A percentile compares a stretch with the other conserved stretches of the same genome.
Conservation (phyloP, 2,113 vertebrate species). For the Cephalopholis sonnerati region DNA sequence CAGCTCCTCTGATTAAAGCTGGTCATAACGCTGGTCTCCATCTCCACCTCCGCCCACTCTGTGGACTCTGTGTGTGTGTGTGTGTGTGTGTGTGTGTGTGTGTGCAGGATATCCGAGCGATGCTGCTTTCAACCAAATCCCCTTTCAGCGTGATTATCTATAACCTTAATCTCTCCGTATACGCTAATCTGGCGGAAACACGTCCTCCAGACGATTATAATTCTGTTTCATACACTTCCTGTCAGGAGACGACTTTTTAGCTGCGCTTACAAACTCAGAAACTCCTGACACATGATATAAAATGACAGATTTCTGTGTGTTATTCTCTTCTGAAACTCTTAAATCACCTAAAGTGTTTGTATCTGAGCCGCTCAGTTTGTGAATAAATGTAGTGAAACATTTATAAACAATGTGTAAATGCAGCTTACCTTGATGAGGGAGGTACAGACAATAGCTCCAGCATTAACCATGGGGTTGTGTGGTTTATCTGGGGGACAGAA, state of each 20-base stretch:
- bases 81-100: background rate
- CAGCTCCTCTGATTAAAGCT: slow-evolving; percentile 28
- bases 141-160: slow-evolving; percentile 73
- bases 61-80: background rate
- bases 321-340: background rate
- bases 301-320: too few relatives aligned
- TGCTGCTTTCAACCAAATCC: slow-evolving; percentile 68
- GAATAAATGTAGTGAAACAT: background rate
- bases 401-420: background rate
- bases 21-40: slow-evolving; percentile 4
- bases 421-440: slow-evolving; percentile 97
- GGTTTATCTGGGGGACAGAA: slow-evolving; percentile 90
- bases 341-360: background rate
- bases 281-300: background rate
- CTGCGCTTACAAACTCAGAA: background rate
- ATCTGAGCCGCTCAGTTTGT: background rate
- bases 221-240: slow-evolving; percentile 22
- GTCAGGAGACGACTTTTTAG: background rate
- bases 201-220: slow-evolving; percentile 9
- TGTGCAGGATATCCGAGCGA: background rate
- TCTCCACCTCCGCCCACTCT: slow-evolving; percentile 16
- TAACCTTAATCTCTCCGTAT: slow-evolving; percentile 69
- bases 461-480: slow-evolving; percentile 99
- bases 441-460: slow-evolving; percentile 97
- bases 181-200: slow-evolving; percentile 61